Percentiles rank a stretch among this genome's conserved stretches.
Conservation (phyloP, 2,888 invertebrate species). For the Corbicula japonica region DNA sequence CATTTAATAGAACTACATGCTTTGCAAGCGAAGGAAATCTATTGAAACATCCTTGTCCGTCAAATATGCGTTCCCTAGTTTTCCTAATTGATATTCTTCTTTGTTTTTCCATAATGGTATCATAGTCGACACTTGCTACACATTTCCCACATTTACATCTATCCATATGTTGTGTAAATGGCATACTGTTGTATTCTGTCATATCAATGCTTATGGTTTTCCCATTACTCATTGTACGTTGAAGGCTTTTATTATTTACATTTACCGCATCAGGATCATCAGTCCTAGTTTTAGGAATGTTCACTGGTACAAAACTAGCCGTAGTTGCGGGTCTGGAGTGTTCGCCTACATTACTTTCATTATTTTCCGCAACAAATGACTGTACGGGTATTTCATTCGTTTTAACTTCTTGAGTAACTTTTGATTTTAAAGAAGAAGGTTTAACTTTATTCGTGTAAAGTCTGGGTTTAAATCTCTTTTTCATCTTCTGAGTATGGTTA, state of each 20-base stretch:
- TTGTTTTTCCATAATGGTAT: too few relatives aligned
- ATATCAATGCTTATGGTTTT: too few relatives aligned
- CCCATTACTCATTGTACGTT: too few relatives aligned
- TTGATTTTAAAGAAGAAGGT: conserved; percentile 17
- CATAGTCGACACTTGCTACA: too few relatives aligned
- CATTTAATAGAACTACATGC: conserved; percentile 7
- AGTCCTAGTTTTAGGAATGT: not conserved
- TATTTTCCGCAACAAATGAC: conserved; percentile 1
- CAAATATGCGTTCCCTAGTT: too few relatives aligned
- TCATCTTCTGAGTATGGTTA: conserved; percentile 63
- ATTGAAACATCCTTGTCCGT: not conserved
- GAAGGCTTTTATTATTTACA: too few relatives aligned
- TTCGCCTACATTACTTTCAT: not conserved
- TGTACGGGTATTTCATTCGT: not conserved
- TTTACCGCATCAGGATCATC: too few relatives aligned
- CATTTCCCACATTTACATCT: too few relatives aligned
- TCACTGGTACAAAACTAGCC: not conserved
- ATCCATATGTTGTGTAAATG: too few relatives aligned
- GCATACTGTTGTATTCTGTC: too few relatives aligned
- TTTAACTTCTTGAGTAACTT: too few relatives aligned
- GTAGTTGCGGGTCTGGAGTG: not conserved
- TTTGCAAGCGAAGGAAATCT: conserved; percentile 8
- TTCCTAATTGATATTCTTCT: conserved; percentile 7
- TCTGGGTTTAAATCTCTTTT: conserved; percentile 25
- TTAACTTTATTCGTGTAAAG: conserved; percentile 34